Percentiles rank a stretch among this genome's conserved stretches.
These are phyloP conservation scores for Drosophila triauraria DNA, from an alignment of 1,140 invertebrate species.

Conservation along the genomic window DNA sequence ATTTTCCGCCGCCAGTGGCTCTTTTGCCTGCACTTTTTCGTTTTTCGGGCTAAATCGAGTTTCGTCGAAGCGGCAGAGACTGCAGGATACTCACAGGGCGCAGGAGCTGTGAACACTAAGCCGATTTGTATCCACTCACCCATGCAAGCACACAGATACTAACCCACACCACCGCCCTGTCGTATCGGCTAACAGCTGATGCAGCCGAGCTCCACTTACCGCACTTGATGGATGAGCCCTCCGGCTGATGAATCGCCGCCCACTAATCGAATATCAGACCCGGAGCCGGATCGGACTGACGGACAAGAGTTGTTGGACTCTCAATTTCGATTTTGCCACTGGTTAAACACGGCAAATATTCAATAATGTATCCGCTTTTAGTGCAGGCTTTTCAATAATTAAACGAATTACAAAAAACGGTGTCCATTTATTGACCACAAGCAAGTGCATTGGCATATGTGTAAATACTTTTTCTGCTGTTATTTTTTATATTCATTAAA, in stretches of 20 bases:
- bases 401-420: not conserved
- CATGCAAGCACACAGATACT: slow-evolving; percentile 24
- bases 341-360: not conserved
- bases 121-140: slow-evolving; percentile 45
- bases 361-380: not conserved
- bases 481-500: not conserved
- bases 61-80: slow-evolving; percentile 24
- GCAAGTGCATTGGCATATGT: no score
- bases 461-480: not conserved
- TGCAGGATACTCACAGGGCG: slow-evolving; percentile 10
- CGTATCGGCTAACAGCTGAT: slow-evolving; percentile 13
- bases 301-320: not conserved
- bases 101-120: slow-evolving; percentile 10
- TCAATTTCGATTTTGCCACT: not conserved
- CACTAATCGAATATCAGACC: slow-evolving; percentile 39
- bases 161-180: not conserved
- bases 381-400: not conserved
- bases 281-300: slow-evolving; percentile 2
- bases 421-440: not conserved
- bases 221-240: slow-evolving; percentile 47
- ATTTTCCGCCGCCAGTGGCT: not conserved
- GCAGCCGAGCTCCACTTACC: slow-evolving; percentile 39
- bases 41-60: slow-evolving; percentile 48
- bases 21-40: slow-evolving; percentile 12
- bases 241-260: slow-evolving; percentile 37